phyloP scores from a whole-genome alignment of 2,888 invertebrate genomes.

The Eupelmus urozonus region DNA sequence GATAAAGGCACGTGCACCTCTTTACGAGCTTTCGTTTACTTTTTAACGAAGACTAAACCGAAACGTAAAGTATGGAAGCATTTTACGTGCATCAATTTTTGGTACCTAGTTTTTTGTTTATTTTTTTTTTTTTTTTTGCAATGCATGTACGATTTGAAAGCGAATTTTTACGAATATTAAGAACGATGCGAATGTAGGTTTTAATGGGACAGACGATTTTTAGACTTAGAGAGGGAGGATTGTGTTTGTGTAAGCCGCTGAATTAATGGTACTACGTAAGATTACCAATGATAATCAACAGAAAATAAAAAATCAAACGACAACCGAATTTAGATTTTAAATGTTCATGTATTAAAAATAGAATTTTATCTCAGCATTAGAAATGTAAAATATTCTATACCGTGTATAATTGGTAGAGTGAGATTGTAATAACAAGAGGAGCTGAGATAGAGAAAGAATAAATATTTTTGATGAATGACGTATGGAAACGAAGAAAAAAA shows the following conservation, averaged over 20 bases:
- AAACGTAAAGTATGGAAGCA: too few species aligned
- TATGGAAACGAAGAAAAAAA: conserved; percentile 59
- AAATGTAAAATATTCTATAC: conserved; percentile 43
- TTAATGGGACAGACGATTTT: conserved; percentile 17
- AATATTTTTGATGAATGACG: conserved; percentile 67
- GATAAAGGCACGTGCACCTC: conserved; percentile 2
- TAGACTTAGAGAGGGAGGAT: conserved; percentile 16
- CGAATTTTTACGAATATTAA: conserved; percentile 33
- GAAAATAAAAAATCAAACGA: conserved; percentile 56
- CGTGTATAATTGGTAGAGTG: conserved; percentile 24
- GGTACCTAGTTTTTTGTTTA: not conserved
- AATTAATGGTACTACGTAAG: conserved; percentile 49
- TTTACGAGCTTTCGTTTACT: not conserved
- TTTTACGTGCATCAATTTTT: too few species aligned
- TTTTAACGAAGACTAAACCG: too few species aligned
- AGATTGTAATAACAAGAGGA: conserved; percentile 37
- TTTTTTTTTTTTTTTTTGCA: conserved; percentile 20
- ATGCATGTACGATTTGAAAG: conserved; percentile 11
- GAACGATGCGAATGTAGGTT: conserved; percentile 8
- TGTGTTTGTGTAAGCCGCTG: conserved; percentile 13
- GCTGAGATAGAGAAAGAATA: conserved; percentile 49
- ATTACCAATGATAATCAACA: conserved; percentile 22
- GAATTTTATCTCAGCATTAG: conserved; percentile 50
- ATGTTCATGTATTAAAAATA: conserved; percentile 57
- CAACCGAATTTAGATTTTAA: conserved; percentile 53